Percentiles rank a stretch among this genome's conserved stretches.
Evolutionary conservation across 92 coral and sea anemone genomes (phyloP).

Genomic region (Micromussa lordhowensis): DNA sequence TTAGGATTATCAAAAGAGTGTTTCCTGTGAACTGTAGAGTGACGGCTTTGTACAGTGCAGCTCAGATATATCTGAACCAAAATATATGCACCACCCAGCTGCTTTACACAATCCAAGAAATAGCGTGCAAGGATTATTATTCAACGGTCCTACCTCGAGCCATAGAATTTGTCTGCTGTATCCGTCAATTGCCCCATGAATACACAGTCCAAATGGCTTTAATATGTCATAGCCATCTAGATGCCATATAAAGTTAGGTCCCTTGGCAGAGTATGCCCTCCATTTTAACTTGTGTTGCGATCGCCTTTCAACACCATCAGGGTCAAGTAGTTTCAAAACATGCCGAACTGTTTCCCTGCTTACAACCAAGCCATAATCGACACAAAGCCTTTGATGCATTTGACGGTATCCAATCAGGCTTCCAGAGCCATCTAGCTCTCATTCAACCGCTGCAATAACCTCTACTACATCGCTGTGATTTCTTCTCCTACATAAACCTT

Average conservation of each 20-base stretch:
- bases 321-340: conserved; percentile 9
- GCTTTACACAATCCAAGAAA: no score
- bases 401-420: conserved; percentile 66
- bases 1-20: no score
- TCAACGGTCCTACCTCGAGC: conserved; percentile 27
- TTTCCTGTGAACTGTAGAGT: no score
- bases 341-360: conserved; percentile 31
- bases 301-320: conserved; percentile 24
- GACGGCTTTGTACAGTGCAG: no score
- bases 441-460: conserved; percentile 41
- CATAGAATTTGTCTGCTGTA: conserved; percentile 46
- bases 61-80: no score
- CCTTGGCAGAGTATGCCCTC: conserved; percentile 21
- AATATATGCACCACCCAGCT: no score
- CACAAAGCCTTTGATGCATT: conserved; percentile 62
- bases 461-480: conserved; percentile 20
- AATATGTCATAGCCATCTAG: conserved; percentile 51
- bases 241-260: conserved; percentile 54
- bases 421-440: conserved; percentile 59
- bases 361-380: no score
- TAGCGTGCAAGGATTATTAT: conserved; percentile 41
- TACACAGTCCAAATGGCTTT: conserved; percentile 47
- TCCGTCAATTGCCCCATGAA: conserved; percentile 57
- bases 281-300: no score
- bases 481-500: conserved; percentile 46